Percentiles rank a stretch among this genome's conserved stretches.
These are phyloP conservation scores for Monochamus saltuarius DNA, from an alignment of 1,140 invertebrate genomes.

Conservation along the genomic window DNA sequence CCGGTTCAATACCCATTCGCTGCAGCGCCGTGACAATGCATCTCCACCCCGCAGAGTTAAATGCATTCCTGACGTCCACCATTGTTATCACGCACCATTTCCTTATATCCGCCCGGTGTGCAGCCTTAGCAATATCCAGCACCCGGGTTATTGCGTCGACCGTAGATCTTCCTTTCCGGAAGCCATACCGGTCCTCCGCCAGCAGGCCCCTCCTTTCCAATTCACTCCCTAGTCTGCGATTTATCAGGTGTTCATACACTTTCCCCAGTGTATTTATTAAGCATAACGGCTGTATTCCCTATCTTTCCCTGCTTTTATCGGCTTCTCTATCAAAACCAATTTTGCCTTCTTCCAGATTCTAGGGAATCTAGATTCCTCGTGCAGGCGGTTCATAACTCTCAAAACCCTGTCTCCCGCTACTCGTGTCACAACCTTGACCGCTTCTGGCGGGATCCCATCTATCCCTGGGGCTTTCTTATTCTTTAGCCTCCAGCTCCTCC, in stretches of 20 bases:
- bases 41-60: slow-evolving; percentile 14
- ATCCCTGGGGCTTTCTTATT: slow-evolving; percentile 17
- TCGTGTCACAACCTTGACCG: slow-evolving; percentile 9
- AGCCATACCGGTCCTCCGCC: slow-evolving; percentile 46
- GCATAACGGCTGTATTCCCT: slow-evolving; percentile 42
- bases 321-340: slow-evolving; percentile 27
- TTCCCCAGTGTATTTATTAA: slow-evolving; percentile 51
- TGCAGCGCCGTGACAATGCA: slow-evolving; percentile 6
- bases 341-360: slow-evolving; percentile 18
- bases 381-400: neutral
- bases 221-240: slow-evolving; percentile 28
- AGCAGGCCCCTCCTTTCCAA: slow-evolving; percentile 25
- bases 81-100: slow-evolving; percentile 1
- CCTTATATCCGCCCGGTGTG: neutral
- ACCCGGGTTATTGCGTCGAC: slow-evolving; percentile 12
- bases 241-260: slow-evolving; percentile 47
- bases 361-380: slow-evolving; percentile 8
- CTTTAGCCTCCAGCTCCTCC: no score
- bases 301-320: slow-evolving; percentile 38
- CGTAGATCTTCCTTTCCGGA: slow-evolving; percentile 45
- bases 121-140: no score
- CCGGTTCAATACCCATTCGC: neutral
- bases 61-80: slow-evolving; percentile 22
- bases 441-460: slow-evolving; percentile 1
- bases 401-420: no score